Base-by-base conservation (phyloP, 2,888 invertebrate genomes). In the Anticlea derivata region DNA sequence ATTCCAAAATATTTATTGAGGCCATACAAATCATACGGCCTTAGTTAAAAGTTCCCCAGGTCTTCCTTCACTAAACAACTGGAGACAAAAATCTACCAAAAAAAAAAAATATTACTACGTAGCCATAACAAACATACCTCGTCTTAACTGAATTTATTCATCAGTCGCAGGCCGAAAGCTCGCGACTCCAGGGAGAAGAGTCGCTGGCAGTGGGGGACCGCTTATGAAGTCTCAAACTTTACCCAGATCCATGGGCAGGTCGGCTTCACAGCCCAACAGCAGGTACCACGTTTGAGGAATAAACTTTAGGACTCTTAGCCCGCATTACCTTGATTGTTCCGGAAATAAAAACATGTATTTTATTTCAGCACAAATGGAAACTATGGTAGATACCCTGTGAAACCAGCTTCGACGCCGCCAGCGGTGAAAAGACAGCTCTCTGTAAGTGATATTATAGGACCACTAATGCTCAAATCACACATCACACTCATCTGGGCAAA, bases 201-300 rank as follows among this genome's bases (percentile, higher is more conserved):
- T 92, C 26, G 89, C 92, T 1, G 93, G 94, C 55, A 90, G 93
- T 4, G 92, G 94, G 5, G 92, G 93, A 0, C 92, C 93, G 5
- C 91, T 94, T 55, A 95, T 95, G 78, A 96, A 96, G 85, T 96
- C 96, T 38, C 96, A 96, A 86, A 97, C 97, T 1, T 86, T 97
- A 57, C 97, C 97, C 0, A 92, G 97, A 44, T 96, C 95, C 47
- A 95, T 97, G 93, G 97, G 96, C 33, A 86, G 93, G 48, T 88
- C 92, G 0, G 83, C 92, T 0, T 90, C 91, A 1, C 90, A 92
- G 57, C 91, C 92, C 0, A 92, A 91, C 64, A 53, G 53, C 53
- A 53, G 53, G 53, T 53, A 48, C 24, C 6, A 17, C 17, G 4
- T 17, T 17, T 17, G n/a, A n/a, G n/a, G n/a, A n/a, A 20, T 1